Evolutionary conservation across 30 jellyfish, hydroid and myxozoan species (phyloP), one percentile per base, ranked within the genome.

Genomic region (Haliclystus octoradiatus): DNA sequence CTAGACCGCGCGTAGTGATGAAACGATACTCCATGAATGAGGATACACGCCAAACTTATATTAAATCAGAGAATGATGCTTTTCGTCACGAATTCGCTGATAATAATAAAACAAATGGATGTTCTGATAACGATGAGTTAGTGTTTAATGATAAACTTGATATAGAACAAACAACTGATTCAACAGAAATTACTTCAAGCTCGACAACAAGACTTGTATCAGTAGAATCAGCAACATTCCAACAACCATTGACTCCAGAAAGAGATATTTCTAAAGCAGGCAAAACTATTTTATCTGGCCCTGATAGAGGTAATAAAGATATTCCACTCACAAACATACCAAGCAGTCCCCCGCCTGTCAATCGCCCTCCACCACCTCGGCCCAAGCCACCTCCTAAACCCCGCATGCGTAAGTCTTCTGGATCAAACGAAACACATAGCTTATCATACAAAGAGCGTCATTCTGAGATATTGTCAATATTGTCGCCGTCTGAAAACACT

Each of bases 311-410:
- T 40, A 40, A 40, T 19, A 19, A 40, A 40, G 57, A 40, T 19
- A 5, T 19, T 5, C 14, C 57, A 40, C 57, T 19, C 19, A 9
- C 57, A 5, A 9, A 9, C 19, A 9, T 9, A 5, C 57, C 57
- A 19, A 40, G 19, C 9, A 40, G 57, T 40, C 57, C 57, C 19
- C 19, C 14, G 9, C 14, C 9, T 5, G 19, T 9, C 19, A 40
- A 19, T 5, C 57, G 14, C 19, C 57, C 57, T 40, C 57, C 57
- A 40, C 57, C 57, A 40, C 57, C 14, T 40, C 9, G 57, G 57
- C 57, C 57, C 9, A 40, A 40, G 57, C 57, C 57, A 9, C 57
- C 57, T 40, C 57, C 57, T 5, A 40, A 40, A 40, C 57, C 57
- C 9, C 9, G 57, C 14, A n/a, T n/a, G n/a, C n/a, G n/a, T n/a